Percentiles rank a stretch among this genome's conserved stretches.
phyloP scores from a whole-genome alignment of 2,113 vertebrate genomes.

The Salminus brasiliensis region DNA sequence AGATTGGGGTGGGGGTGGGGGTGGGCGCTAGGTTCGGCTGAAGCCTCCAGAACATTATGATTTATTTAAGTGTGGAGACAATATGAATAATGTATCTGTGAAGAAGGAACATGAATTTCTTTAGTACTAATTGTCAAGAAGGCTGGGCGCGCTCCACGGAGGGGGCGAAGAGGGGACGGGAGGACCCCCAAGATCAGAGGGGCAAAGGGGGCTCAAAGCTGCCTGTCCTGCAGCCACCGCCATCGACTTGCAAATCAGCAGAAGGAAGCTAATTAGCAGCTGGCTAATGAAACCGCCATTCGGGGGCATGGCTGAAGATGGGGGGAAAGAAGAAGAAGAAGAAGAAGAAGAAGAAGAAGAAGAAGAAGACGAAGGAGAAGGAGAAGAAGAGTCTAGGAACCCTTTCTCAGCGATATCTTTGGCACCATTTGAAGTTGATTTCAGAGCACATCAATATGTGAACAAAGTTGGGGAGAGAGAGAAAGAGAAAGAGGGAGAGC shows the following conservation, averaged over 20 bases:
- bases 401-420: constrained; percentile 80
- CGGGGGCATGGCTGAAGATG: constrained; percentile 76
- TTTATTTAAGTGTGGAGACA: constrained; percentile 86
- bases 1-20: constrained; percentile 41
- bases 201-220: constrained; percentile 87
- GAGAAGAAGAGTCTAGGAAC: constrained; percentile 78
- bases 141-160: constrained; percentile 77
- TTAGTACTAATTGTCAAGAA: constrained; percentile 95
- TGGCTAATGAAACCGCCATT: constrained; percentile 93
- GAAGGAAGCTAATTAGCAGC: constrained; percentile 97
- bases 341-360: constrained; percentile 19
- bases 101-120: constrained; percentile 83
- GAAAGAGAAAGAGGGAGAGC: constrained; percentile 61
- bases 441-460: constrained; percentile 86
- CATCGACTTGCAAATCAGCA: constrained; percentile 99
- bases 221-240: constrained; percentile 91
- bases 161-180: constrained; percentile 79
- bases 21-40: constrained; percentile 75
- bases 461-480: constrained; percentile 81
- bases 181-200: constrained; percentile 92
- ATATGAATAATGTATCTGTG: constrained; percentile 90
- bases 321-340: too few relatives aligned
- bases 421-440: constrained; percentile 87
- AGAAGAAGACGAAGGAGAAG: constrained; percentile 32
- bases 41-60: constrained; percentile 84